Evolutionary conservation across 53 echinoderm and acorn worm genomes (phyloP).

Genomic region (Echinarachnius parma): DNA sequence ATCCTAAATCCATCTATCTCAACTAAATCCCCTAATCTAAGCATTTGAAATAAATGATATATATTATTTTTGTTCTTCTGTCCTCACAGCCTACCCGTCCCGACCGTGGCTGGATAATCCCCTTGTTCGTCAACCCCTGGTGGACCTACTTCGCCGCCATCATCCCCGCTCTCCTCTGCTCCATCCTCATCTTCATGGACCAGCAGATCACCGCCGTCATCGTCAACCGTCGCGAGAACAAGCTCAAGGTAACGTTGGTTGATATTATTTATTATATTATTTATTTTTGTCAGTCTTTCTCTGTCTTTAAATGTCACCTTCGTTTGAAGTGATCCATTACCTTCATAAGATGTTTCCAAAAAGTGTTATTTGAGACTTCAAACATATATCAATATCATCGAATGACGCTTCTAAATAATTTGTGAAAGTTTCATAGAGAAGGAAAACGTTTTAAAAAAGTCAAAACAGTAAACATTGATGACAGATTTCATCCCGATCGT

Average conservation of each 20-base stretch:
- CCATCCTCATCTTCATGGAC: constrained; percentile 96
- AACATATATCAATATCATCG: no score
- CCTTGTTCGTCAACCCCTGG: constrained; percentile 87
- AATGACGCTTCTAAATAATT: no score
- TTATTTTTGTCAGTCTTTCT: no score
- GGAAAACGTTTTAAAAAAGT: no score
- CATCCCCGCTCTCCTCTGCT: constrained; percentile 81
- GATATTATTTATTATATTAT: neutral
- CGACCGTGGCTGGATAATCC: constrained; percentile 84
- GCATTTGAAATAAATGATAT: neutral
- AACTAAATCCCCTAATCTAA: neutral
- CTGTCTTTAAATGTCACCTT: no score
- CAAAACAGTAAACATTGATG: no score
- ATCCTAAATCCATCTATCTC: neutral
- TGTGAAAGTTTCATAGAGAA: no score
- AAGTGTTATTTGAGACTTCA: no score
- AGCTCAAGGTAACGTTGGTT: constrained; percentile 70
- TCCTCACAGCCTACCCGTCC: constrained; percentile 64
- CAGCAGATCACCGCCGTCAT: constrained; percentile 98
- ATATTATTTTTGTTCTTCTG: neutral
- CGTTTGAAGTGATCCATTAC: no score
- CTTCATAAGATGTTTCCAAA: no score
- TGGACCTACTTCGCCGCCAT: constrained; percentile 91
- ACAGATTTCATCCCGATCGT: no score
- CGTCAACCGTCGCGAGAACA: constrained; percentile 92